Evolutionary conservation across 2,113 vertebrate species (phyloP), one percentile per base, ranked within the genome.

Genomic region (Agapornis roseicollis): DNA sequence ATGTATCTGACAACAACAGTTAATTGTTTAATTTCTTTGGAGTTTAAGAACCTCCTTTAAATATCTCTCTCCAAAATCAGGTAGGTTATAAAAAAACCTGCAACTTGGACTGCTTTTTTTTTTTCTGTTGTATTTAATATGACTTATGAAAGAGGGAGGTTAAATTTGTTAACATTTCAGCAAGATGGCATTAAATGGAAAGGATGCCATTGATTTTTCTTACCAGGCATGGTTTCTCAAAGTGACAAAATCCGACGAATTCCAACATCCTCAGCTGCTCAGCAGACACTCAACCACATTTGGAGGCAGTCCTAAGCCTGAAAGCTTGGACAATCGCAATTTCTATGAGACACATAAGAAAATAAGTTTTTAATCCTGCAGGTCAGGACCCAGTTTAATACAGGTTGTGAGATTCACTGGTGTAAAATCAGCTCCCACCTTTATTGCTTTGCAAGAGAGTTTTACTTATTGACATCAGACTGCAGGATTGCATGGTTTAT

Each of bases 331-430:
- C 35, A 7, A 47, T 13, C 2, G 4, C 17, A 0, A 53, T 19
- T 86, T 83, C 70, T 66, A 70, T 31, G 39, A 69, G 69, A 69
- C 6, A 39, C 10, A 44, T 22, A 44, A 65, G 33, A 64, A 93
- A 85, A 42, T 39, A 33, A 39, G 19, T 11, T 37, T 87, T 69
- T 44, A 20, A 28, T 73, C 6, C 35, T 69, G 25, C 7, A 10
- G 1, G 0, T 33, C 78, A 87, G 22, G 25, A 42, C 12, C 29
- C 42, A 5, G 0, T 61, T 71, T 80, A 63, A 17, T 28, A 28
- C 22, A 46, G 4, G 1, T 1, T 58, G 3, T 6, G 11, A 88
- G 22, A 66, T 52, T 53, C n/a, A 25, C 0, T 0, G n/a, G 20
- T 46, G 25, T 25, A 77, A 86, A 85, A 76, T 29, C 55, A 63